Percentiles rank a stretch among this genome's conserved stretches.
These are phyloP conservation scores for Notoglanidium macrostoma DNA, from an alignment of 2,797 vertebrate genomes.

Conservation along the genomic window DNA sequence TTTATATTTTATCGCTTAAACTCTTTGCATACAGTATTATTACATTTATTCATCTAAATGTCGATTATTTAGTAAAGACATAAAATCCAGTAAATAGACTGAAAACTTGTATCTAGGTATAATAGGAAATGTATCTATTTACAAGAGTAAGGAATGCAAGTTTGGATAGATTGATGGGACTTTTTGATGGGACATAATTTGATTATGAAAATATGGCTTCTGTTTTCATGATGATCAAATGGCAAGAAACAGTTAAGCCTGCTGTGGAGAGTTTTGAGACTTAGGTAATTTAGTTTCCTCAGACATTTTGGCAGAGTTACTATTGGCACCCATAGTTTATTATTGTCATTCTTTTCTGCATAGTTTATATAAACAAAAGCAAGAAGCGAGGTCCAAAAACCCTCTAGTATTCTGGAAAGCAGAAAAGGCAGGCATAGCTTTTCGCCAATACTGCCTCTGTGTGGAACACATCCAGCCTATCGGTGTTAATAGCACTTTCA, in stretches of 20 bases:
- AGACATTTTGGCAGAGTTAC: slow-evolving; percentile 8
- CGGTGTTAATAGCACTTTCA: slow-evolving; percentile 1
- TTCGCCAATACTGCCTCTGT: background rate
- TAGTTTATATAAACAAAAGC: background rate
- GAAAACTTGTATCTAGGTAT: background rate
- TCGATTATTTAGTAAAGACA: background rate
- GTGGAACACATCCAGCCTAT: background rate
- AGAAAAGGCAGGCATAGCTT: background rate
- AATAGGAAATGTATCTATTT: background rate
- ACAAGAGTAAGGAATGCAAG: background rate
- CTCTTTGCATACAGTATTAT: background rate
- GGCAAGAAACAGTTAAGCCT: slow-evolving; percentile 7
- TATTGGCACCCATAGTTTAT: slow-evolving; percentile 23
- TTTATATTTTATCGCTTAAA: background rate
- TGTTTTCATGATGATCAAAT: slow-evolving; percentile 31
- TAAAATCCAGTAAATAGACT: background rate
- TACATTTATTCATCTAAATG: background rate
- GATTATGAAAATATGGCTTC: slow-evolving; percentile 17
- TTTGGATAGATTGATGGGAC: background rate
- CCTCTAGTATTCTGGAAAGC: background rate
- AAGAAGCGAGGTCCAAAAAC: slow-evolving; percentile 15
- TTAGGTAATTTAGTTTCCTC: background rate
- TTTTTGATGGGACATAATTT: slow-evolving; percentile 27
- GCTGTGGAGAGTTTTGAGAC: slow-evolving; percentile 3
- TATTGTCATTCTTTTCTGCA: slow-evolving; percentile 6